A percentile compares a stretch with the other conserved stretches of the same genome.
phyloP scores from a whole-genome alignment of 2,797 vertebrate species.

The Siniperca obscura region DNA sequence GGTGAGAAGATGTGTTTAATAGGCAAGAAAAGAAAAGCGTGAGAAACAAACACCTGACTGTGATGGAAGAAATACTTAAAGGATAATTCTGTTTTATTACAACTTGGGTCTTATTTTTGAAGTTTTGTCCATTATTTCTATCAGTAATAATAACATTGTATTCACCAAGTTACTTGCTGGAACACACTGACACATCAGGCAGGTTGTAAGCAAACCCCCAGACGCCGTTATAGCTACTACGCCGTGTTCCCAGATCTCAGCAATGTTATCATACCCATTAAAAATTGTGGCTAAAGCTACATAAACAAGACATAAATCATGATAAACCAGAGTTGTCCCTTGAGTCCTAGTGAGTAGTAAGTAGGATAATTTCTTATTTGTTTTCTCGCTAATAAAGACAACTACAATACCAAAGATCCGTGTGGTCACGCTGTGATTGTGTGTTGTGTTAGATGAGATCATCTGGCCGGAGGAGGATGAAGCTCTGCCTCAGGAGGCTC shows the following conservation, averaged over 20 bases:
- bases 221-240: no score
- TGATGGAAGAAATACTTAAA: background rate
- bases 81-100: background rate
- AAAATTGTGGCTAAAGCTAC: no score
- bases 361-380: background rate
- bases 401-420: background rate
- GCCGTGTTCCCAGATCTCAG: background rate
- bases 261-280: background rate
- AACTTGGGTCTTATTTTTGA: background rate
- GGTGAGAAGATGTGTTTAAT: background rate
- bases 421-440: background rate
- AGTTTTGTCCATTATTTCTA: background rate
- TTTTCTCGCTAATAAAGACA: background rate
- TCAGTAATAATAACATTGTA: no score
- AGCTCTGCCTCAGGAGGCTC: conserved; percentile 92
- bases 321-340: no score
- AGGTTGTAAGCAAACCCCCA: background rate
- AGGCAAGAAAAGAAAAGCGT: background rate
- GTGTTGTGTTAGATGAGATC: conserved; percentile 89
- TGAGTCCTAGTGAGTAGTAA: no score
- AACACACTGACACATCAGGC: background rate
- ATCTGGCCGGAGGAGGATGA: conserved; percentile 97
- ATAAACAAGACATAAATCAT: no score
- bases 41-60: no score
- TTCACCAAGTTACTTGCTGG: background rate